A percentile compares a stretch with the other conserved stretches of the same genome.
phyloP scores from a whole-genome alignment of 2,888 invertebrate species.

The Malacosoma neustria region DNA sequence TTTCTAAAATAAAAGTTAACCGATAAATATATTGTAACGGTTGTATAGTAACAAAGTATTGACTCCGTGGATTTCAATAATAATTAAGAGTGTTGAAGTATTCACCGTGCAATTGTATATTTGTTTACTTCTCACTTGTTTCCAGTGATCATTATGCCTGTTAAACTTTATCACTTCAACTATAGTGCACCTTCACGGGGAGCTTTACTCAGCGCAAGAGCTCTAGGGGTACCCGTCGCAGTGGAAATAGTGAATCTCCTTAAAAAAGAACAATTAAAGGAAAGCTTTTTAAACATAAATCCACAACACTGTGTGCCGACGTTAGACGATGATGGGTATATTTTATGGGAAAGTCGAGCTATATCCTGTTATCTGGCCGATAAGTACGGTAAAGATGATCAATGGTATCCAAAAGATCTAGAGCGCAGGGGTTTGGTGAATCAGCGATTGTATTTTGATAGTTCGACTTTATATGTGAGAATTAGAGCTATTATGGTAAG shows the following conservation, averaged over 20 bases:
- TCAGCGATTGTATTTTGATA: slow-evolving; percentile 78
- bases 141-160: too few relatives aligned
- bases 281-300: slow-evolving; percentile 75
- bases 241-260: slow-evolving; percentile 71
- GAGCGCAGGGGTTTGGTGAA: slow-evolving; percentile 74
- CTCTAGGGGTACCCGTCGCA: slow-evolving; percentile 66
- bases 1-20: too few relatives aligned
- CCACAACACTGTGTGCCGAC: slow-evolving; percentile 82
- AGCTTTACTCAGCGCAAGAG: slow-evolving; percentile 74
- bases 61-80: too few relatives aligned
- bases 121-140: too few relatives aligned
- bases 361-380: slow-evolving; percentile 77
- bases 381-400: slow-evolving; percentile 75
- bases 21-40: too few relatives aligned
- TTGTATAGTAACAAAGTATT: too few relatives aligned
- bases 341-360: slow-evolving; percentile 80
- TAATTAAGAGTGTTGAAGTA: too few relatives aligned
- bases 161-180: slow-evolving; percentile 76
- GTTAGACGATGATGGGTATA: slow-evolving; percentile 78
- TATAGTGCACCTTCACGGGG: slow-evolving; percentile 77
- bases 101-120: too few relatives aligned
- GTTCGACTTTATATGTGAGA: slow-evolving; percentile 75
- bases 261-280: slow-evolving; percentile 73
- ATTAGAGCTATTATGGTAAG: slow-evolving; percentile 78
- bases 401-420: slow-evolving; percentile 76